Evolutionary conservation across 2,113 vertebrate species (phyloP).

Genomic region (Stomatorhinus ivindoensis): DNA sequence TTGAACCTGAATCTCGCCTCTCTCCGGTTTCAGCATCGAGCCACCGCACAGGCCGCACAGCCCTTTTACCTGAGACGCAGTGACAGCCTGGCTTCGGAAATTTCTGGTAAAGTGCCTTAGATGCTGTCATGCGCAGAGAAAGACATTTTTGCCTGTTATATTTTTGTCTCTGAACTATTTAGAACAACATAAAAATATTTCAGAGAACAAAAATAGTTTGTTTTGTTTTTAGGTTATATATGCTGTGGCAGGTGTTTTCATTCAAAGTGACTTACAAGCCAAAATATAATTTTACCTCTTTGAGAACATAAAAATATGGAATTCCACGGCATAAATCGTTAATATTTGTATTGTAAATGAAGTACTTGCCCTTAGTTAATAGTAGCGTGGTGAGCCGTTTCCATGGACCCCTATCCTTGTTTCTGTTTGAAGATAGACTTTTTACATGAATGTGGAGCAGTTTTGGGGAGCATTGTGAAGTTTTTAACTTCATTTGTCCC

Average conservation of each 20-base stretch:
- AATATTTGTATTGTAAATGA: neutral
- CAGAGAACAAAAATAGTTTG: neutral
- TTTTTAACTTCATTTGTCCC: neutral
- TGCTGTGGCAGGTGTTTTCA: neutral
- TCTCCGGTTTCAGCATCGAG: slow-evolving; percentile 57
- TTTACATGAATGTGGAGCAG: neutral
- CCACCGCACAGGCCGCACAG: slow-evolving; percentile 43
- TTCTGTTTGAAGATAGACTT: neutral
- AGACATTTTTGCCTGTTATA: neutral
- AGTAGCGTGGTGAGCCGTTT: neutral
- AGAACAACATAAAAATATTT: neutral
- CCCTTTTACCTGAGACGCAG: slow-evolving; percentile 69
- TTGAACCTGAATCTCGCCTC: slow-evolving; percentile 8
- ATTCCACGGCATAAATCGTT: neutral
- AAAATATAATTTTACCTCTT: neutral
- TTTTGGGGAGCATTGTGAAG: neutral
- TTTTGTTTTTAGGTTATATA: neutral
- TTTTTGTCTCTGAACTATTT: neutral
- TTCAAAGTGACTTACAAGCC: neutral
- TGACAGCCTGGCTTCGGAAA: slow-evolving; percentile 70
- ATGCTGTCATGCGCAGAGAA: neutral
- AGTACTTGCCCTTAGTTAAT: neutral
- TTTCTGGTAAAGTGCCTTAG: slow-evolving; percentile 68
- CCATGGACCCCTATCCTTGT: neutral
- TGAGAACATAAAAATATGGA: neutral